A percentile compares a stretch with the other conserved stretches of the same genome.
These are phyloP conservation scores for Jacana jacana DNA, from an alignment of 2,113 vertebrate species.

Conservation along the genomic window DNA sequence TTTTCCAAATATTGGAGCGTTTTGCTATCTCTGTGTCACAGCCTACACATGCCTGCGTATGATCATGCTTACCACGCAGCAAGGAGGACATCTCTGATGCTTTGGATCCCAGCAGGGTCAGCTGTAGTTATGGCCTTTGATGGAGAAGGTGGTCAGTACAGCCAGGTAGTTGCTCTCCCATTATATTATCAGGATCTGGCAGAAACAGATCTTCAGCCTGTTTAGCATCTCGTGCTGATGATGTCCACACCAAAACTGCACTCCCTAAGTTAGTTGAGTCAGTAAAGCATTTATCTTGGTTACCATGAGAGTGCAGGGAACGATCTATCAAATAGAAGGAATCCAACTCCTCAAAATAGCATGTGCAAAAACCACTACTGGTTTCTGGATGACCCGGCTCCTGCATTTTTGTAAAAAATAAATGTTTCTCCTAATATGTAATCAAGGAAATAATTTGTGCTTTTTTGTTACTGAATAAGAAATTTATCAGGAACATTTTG, in stretches of 20 bases:
- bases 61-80: neutral
- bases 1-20: neutral
- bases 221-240: neutral
- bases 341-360: neutral
- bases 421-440: slow-evolving; percentile 25
- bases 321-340: neutral
- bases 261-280: neutral
- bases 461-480: neutral
- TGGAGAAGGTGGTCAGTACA: neutral
- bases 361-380: neutral
- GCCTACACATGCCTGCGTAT: neutral
- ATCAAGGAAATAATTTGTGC: slow-evolving; percentile 43
- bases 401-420: slow-evolving; percentile 13
- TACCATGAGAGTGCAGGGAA: neutral
- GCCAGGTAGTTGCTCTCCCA: neutral
- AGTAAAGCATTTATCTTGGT: neutral
- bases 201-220: neutral
- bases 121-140: neutral
- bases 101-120: neutral
- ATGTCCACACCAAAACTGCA: neutral
- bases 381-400: neutral
- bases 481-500: slow-evolving; percentile 17
- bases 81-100: neutral
- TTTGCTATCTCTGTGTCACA: neutral
- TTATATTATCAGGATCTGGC: neutral